Percentiles rank a stretch among this genome's conserved stretches.
phyloP scores from a whole-genome alignment of 1,140 invertebrate species.

The Sycobia sp. region DNA sequence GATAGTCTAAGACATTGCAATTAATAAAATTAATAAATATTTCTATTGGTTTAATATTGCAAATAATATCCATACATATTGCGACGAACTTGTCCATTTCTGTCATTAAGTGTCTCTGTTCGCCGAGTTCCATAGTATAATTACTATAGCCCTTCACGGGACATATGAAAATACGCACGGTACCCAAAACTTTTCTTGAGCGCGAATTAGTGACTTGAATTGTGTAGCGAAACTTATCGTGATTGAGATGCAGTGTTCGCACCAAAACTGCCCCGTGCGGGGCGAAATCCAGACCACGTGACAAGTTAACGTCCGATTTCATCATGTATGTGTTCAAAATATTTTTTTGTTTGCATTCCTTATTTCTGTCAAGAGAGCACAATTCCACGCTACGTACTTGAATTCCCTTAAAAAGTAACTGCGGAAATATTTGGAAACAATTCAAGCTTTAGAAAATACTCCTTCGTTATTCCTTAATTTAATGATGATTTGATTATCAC shows the following conservation, averaged over 20 bases:
- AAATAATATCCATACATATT: constrained; percentile 5
- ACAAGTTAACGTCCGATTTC: constrained; percentile 74
- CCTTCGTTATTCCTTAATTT: too few relatives aligned
- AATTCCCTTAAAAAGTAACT: constrained; percentile 71
- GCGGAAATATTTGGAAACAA: background rate
- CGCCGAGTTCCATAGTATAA: constrained; percentile 66
- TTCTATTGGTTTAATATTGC: too few relatives aligned
- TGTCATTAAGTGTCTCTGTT: constrained; percentile 74
- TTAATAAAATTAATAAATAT: too few relatives aligned
- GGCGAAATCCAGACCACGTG: constrained; percentile 77
- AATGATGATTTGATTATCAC: too few relatives aligned
- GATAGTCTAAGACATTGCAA: background rate
- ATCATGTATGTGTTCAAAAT: constrained; percentile 70
- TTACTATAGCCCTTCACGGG: constrained; percentile 74
- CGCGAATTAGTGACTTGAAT: constrained; percentile 70
- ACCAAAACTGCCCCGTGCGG: constrained; percentile 73
- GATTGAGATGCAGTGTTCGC: constrained; percentile 76
- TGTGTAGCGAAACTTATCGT: constrained; percentile 68
- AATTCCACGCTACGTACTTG: constrained; percentile 63
- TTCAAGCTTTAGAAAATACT: too few relatives aligned
- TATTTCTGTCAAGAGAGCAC: constrained; percentile 45
- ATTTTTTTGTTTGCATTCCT: background rate
- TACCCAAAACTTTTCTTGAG: constrained; percentile 65
- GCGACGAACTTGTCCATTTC: constrained; percentile 71
- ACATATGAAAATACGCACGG: constrained; percentile 77